These are phyloP conservation scores for Caenorhabditis japonica DNA, from an alignment of 2,888 invertebrate genomes.

Conservation along the genomic window DNA sequence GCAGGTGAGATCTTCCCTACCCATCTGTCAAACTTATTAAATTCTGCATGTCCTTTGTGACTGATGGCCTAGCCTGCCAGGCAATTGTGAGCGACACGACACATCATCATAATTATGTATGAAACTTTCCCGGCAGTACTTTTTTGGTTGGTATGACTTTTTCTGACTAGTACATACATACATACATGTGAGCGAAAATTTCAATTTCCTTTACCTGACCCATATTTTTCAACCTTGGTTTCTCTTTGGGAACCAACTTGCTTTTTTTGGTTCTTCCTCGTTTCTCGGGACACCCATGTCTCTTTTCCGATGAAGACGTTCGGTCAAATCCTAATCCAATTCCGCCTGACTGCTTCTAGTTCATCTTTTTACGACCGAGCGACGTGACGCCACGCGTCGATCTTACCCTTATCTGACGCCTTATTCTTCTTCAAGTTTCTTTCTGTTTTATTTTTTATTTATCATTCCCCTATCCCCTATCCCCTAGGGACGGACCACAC, in stretches of 20 bases:
- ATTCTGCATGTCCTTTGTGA: slow-evolving; percentile 32
- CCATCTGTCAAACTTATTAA: neutral
- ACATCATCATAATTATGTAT: slow-evolving; percentile 50
- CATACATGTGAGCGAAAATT: too few relatives aligned
- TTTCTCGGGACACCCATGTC: too few relatives aligned
- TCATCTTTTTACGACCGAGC: too few relatives aligned
- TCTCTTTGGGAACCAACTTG: neutral
- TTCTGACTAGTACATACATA: too few relatives aligned
- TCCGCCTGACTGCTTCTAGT: slow-evolving; percentile 32
- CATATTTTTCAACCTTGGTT: slow-evolving; percentile 20
- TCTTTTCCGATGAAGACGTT: slow-evolving; percentile 3
- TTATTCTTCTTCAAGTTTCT: slow-evolving; percentile 28
- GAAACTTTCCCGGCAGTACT: slow-evolving; percentile 34
- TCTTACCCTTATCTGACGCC: slow-evolving; percentile 17
- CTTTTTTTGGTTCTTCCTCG: too few relatives aligned
- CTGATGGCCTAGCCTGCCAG: slow-evolving; percentile 45
- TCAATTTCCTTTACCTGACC: slow-evolving; percentile 31
- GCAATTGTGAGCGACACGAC: slow-evolving; percentile 50
- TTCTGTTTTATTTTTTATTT: too few relatives aligned
- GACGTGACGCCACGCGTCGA: too few relatives aligned
- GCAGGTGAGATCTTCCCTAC: too few relatives aligned
- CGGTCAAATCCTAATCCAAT: slow-evolving; percentile 25
- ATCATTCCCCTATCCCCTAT: neutral
- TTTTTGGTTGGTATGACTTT: slow-evolving; percentile 5
- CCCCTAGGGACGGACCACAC: slow-evolving; percentile 8